Conservation (phyloP, 2,113 vertebrate genomes). For the Dicrurus megarhynchus region DNA sequence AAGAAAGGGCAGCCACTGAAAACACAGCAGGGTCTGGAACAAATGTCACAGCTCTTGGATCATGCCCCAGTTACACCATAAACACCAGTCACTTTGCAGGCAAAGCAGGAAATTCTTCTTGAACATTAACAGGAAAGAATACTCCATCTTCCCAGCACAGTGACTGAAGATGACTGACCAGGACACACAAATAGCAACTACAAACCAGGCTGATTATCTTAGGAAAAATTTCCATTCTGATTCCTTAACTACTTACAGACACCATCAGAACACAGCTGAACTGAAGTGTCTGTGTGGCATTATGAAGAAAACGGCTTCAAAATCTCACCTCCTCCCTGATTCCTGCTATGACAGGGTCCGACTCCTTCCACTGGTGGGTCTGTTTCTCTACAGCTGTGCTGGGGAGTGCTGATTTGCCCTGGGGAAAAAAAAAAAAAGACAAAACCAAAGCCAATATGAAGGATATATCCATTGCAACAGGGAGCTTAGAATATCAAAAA, state of each 20-base stretch:
- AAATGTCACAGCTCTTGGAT: background rate
- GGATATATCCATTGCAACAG: background rate
- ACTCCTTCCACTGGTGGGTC: constrained; percentile 82
- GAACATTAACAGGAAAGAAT: background rate
- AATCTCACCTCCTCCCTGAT: constrained; percentile 90
- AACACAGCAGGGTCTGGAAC: background rate
- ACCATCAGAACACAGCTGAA: background rate
- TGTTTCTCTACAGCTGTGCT: constrained; percentile 77
- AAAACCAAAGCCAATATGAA: background rate
- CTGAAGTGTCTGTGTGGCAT: background rate
- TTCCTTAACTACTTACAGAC: background rate
- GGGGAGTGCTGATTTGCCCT: constrained; percentile 61
- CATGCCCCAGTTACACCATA: background rate
- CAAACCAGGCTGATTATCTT: background rate
- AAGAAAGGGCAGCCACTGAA: background rate
- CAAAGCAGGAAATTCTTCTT: background rate
- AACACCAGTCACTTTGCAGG: background rate
- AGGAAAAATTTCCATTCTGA: background rate
- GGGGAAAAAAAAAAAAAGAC: background rate
- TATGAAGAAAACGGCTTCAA: background rate
- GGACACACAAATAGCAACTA: background rate
- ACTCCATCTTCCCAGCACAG: background rate
- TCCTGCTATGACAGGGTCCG: constrained; percentile 88
- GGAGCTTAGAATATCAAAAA: background rate
- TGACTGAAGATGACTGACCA: background rate